phyloP scores from a whole-genome alignment of 2,888 invertebrate genomes.

The Fissipunctia ypsillon region DNA sequence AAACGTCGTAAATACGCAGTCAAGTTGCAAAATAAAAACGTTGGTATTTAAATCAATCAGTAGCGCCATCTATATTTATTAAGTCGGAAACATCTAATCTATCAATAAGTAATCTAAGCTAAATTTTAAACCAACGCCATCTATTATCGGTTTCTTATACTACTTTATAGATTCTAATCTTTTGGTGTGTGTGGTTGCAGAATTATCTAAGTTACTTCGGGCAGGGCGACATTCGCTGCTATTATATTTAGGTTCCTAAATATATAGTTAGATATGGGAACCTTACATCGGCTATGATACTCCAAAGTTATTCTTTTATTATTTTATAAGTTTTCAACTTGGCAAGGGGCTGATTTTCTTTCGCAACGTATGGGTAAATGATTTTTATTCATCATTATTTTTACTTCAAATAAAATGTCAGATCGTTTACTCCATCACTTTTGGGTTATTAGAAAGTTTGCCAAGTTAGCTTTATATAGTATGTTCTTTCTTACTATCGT shows the following conservation, averaged over 20 bases:
- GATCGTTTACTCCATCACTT: background rate
- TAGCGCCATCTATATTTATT: constrained; percentile 54
- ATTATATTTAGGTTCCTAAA: constrained; percentile 84
- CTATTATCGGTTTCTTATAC: constrained; percentile 52
- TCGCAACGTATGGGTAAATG: background rate
- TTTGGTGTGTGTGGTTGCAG: constrained; percentile 28
- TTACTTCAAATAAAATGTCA: background rate
- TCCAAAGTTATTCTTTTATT: constrained; percentile 80
- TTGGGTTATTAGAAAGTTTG: background rate
- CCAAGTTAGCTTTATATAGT: constrained; percentile 19
- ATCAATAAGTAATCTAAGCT: constrained; percentile 37
- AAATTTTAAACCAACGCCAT: constrained; percentile 58
- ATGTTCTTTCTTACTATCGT: constrained; percentile 21
- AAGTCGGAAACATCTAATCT: constrained; percentile 32
- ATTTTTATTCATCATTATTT: background rate
- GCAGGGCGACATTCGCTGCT: constrained; percentile 63
- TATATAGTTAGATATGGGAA: constrained; percentile 82
- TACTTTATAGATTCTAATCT: constrained; percentile 28
- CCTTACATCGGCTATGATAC: constrained; percentile 84
- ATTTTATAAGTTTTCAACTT: constrained; percentile 54
- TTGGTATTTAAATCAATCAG: constrained; percentile 26
- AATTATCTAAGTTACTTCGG: constrained; percentile 31
- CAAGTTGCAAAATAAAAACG: constrained; percentile 23
- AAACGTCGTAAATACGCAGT: constrained; percentile 11
- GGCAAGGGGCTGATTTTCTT: constrained; percentile 32